phyloP scores from a whole-genome alignment of 2,888 invertebrate genomes.

The Chydorus sphaericus region DNA sequence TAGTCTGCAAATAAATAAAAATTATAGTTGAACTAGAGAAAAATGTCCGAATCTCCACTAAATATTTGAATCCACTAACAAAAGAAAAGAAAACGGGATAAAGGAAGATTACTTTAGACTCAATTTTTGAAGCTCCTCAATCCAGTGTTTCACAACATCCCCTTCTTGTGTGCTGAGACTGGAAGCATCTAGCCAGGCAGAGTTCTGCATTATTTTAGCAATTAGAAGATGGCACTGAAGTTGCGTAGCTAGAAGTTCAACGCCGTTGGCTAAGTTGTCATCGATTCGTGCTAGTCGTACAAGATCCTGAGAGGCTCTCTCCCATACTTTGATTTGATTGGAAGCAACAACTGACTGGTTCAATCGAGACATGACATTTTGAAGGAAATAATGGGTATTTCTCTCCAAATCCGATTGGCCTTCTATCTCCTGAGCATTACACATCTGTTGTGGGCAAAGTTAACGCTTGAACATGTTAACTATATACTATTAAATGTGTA shows the following conservation, averaged over 20 bases:
- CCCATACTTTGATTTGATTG: conserved; percentile 34
- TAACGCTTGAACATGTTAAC: not conserved
- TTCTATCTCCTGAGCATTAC: conserved; percentile 18
- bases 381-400: conserved; percentile 54
- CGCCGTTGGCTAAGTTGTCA: conserved; percentile 53
- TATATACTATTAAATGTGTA: not conserved
- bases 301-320: conserved; percentile 49
- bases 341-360: conserved; percentile 37
- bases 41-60: too few relatives aligned
- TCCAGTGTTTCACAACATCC: conserved; percentile 33
- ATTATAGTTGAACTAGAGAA: not conserved
- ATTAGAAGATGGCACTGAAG: conserved; percentile 45
- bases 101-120: conserved; percentile 38
- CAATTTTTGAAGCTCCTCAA: conserved; percentile 37
- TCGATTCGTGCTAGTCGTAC: conserved; percentile 38
- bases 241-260: conserved; percentile 65
- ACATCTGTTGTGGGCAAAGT: conserved; percentile 17
- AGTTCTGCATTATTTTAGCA: conserved; percentile 32
- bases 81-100: not conserved
- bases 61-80: conserved; percentile 19
- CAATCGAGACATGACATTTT: conserved; percentile 54
- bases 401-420: conserved; percentile 21
- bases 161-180: conserved; percentile 33
- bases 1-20: conserved; percentile 37
- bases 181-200: conserved; percentile 33